A percentile compares a stretch with the other conserved stretches of the same genome.
phyloP scores from a whole-genome alignment of 2,888 invertebrate genomes.

The Trachelus troglodyta region DNA sequence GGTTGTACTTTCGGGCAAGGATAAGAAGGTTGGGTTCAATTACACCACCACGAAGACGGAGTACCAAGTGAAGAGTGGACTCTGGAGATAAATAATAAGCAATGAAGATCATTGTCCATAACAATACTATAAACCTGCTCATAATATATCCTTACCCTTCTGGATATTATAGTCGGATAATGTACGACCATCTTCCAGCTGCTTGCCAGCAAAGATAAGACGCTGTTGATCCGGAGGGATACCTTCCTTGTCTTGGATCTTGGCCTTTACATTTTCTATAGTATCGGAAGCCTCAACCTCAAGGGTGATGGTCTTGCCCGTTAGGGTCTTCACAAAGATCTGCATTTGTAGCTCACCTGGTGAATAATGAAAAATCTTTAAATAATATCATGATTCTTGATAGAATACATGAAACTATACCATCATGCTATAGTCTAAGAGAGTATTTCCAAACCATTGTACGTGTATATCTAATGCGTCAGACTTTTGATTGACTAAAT shows the following conservation, averaged over 20 bases:
- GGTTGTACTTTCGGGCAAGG: slow-evolving; percentile 98
- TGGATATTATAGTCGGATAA: slow-evolving; percentile 94
- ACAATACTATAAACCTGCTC: neutral
- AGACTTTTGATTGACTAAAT: no score
- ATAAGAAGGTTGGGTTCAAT: slow-evolving; percentile 98
- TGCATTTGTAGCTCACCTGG: slow-evolving; percentile 78
- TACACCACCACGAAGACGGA: slow-evolving; percentile 95
- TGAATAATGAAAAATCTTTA: slow-evolving; percentile 3
- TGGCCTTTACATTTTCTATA: slow-evolving; percentile 95
- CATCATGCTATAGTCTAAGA: neutral
- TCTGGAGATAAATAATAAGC: neutral
- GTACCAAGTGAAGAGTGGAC: slow-evolving; percentile 90
- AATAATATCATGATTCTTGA: neutral
- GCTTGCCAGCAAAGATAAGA: slow-evolving; percentile 93
- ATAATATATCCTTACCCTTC: slow-evolving; percentile 67
- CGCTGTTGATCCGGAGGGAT: slow-evolving; percentile 93
- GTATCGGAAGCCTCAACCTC: slow-evolving; percentile 94
- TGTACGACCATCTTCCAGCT: slow-evolving; percentile 93
- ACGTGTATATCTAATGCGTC: no score
- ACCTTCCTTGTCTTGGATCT: slow-evolving; percentile 92
- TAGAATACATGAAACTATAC: neutral
- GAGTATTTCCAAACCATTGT: no score
- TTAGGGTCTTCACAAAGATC: slow-evolving; percentile 96
- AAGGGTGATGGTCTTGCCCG: slow-evolving; percentile 92
- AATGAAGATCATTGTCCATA: neutral